These are phyloP conservation scores for Zoanthus gigantus DNA, from an alignment of 92 coral and sea anemone species.

Conservation along the genomic window DNA sequence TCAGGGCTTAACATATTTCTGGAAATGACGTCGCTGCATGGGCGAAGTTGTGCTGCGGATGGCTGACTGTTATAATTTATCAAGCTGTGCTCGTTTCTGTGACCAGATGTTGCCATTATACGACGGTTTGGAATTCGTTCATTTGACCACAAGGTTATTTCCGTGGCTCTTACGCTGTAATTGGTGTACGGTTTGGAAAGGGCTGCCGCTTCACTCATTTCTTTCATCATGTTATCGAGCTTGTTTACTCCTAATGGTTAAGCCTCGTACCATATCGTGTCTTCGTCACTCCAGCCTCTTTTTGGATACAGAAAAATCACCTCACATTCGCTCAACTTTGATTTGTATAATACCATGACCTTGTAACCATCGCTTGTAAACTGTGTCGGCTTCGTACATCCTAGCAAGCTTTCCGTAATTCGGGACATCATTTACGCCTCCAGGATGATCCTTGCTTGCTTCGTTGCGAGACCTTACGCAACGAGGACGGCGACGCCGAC, in stretches of 20 bases:
- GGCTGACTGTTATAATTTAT: not conserved
- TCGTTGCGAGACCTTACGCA: conserved; percentile 65
- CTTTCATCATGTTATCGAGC: conserved; percentile 63
- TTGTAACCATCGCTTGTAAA: conserved; percentile 49
- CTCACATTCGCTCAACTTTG: conserved; percentile 55
- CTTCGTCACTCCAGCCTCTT: conserved; percentile 34
- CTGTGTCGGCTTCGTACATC: conserved; percentile 58
- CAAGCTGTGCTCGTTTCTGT: conserved; percentile 32
- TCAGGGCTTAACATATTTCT: not conserved
- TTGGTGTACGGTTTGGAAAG: conserved; percentile 54
- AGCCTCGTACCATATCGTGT: conserved; percentile 50
- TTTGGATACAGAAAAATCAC: conserved; percentile 64
- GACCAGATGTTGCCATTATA: conserved; percentile 66
- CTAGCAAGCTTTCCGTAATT: conserved; percentile 56
- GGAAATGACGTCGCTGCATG: conserved; percentile 16
- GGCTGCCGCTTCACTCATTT: conserved; percentile 49
- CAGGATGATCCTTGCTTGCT: conserved; percentile 65
- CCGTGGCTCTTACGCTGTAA: conserved; percentile 60
- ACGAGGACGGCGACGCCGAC: conserved; percentile 25
- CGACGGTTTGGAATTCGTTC: conserved; percentile 61
- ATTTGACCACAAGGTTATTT: conserved; percentile 62
- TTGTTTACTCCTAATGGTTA: conserved; percentile 53
- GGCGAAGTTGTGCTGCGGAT: conserved; percentile 16
- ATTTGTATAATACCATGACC: conserved; percentile 51
- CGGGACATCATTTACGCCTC: conserved; percentile 52